A percentile compares a stretch with the other conserved stretches of the same genome.
Conservation (phyloP, 2,888 invertebrate species). For the Philereme transversata region DNA sequence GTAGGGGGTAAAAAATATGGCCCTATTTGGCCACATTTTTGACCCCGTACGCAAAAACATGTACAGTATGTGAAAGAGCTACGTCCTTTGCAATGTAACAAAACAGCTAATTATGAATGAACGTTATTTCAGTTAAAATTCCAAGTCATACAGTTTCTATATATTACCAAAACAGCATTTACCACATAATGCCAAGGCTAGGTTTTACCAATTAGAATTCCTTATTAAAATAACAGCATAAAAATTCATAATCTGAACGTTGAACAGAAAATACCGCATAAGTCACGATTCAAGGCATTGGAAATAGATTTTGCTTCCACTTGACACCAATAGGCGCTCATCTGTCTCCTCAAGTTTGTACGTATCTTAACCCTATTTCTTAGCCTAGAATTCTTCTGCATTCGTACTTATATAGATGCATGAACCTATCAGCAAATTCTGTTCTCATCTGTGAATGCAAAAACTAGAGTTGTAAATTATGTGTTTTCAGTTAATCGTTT, state of each 20-base stretch:
- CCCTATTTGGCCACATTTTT: no score
- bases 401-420: background rate
- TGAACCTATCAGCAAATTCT: background rate
- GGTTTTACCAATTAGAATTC: conserved; percentile 13
- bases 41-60: no score
- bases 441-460: no score
- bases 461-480: background rate
- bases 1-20: no score
- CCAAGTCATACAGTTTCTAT: no score
- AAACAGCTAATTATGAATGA: no score
- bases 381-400: conserved; percentile 7
- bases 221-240: background rate
- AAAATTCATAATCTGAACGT: conserved; percentile 4
- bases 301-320: conserved; percentile 15
- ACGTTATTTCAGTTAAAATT: no score
- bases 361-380: conserved; percentile 23
- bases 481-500: background rate
- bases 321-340: conserved; percentile 27
- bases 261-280: conserved; percentile 7
- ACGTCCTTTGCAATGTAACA: no score
- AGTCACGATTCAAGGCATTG: conserved; percentile 29
- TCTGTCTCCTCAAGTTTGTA: conserved; percentile 23
- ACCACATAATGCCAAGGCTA: conserved; percentile 8
- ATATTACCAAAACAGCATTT: background rate
- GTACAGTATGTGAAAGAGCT: no score